These are phyloP conservation scores for Apis cerana DNA, from an alignment of 1,140 invertebrate genomes.

Conservation along the genomic window DNA sequence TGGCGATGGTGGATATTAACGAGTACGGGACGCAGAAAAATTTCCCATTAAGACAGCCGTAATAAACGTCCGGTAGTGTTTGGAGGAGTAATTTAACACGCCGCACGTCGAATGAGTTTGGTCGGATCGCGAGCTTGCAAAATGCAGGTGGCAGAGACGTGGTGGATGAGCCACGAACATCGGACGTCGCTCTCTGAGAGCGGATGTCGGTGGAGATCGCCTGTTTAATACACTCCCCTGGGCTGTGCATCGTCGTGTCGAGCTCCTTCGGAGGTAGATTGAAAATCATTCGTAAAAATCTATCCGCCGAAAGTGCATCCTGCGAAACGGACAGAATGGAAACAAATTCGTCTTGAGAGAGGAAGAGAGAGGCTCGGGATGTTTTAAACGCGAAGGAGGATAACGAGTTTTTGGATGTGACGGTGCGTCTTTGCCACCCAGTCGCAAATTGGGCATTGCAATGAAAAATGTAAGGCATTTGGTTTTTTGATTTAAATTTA, in stretches of 20 bases:
- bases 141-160: background rate
- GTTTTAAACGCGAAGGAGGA: background rate
- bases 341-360: slow-evolving; percentile 3
- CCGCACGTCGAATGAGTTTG: slow-evolving; percentile 24
- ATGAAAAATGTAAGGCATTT: too few relatives aligned
- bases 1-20: slow-evolving; percentile 32
- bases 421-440: background rate
- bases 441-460: background rate
- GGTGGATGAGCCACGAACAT: background rate
- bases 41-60: slow-evolving; percentile 42
- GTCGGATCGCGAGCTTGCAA: slow-evolving; percentile 23
- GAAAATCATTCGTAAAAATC: slow-evolving; percentile 32
- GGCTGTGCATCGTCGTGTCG: background rate
- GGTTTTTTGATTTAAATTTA: background rate
- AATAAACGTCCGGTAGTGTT: slow-evolving; percentile 32
- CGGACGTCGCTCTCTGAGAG: too few relatives aligned
- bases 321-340: too few relatives aligned
- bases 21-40: slow-evolving; percentile 28
- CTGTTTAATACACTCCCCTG: slow-evolving; percentile 24
- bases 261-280: background rate
- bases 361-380: background rate
- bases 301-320: background rate
- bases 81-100: slow-evolving; percentile 31
- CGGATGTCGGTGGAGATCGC: background rate
- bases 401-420: background rate